Percentiles rank a stretch among this genome's conserved stretches.
phyloP scores from a whole-genome alignment of 92 coral and sea anemone genomes.

The Palythoa caribaeorum region DNA sequence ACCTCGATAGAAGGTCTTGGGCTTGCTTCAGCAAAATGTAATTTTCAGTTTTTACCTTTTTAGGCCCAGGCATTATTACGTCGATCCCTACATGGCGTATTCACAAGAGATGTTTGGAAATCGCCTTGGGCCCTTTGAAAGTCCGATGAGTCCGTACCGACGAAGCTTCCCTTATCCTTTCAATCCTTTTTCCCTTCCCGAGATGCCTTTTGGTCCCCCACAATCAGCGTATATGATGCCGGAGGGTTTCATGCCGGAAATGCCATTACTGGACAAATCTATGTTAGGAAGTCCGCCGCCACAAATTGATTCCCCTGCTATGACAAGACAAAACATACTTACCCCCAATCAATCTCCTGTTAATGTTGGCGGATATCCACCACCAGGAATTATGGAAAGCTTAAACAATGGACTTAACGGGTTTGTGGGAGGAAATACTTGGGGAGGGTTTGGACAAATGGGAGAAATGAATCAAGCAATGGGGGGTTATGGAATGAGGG shows the following conservation, averaged over 20 bases:
- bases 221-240: conserved; percentile 45
- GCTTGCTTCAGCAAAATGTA: neutral
- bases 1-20: no score
- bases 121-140: conserved; percentile 15
- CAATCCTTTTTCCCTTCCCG: conserved; percentile 37
- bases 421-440: conserved; percentile 46
- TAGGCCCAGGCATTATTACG: conserved; percentile 35
- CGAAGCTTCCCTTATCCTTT: conserved; percentile 35
- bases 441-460: conserved; percentile 64
- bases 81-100: conserved; percentile 35
- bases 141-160: conserved; percentile 23
- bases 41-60: neutral
- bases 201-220: conserved; percentile 45
- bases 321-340: conserved; percentile 70
- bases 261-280: conserved; percentile 58
- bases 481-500: conserved; percentile 41
- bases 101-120: conserved; percentile 34
- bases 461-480: conserved; percentile 61
- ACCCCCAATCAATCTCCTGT: conserved; percentile 85
- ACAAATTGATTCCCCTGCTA: conserved; percentile 37
- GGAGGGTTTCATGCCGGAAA: conserved; percentile 57
- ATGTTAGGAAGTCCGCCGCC: conserved; percentile 61
- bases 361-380: conserved; percentile 85
- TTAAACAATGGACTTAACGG: conserved; percentile 67
- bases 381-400: conserved; percentile 80